Base-by-base conservation (phyloP, 2,888 invertebrate species). In the Spilosoma lubricipeda region DNA sequence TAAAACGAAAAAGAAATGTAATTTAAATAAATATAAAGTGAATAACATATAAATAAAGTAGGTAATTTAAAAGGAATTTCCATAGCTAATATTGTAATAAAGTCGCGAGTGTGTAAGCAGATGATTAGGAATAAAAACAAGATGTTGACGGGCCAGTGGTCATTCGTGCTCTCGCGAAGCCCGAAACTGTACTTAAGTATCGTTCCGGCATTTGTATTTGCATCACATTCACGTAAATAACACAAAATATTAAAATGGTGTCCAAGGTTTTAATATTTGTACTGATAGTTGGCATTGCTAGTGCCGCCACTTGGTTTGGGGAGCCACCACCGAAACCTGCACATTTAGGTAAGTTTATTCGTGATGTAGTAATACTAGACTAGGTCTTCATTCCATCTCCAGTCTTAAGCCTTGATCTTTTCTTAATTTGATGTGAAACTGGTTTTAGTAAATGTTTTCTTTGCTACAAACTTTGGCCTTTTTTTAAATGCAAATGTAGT, bases 111-210 rank as follows among this genome's bases (percentile, higher is more conserved):
- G 80, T 90, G 87, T 77, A 73, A 76, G 23, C 83, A 45, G 88
- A 88, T 87, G 82, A 86, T 81, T 84, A 79, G 74, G 86, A 88
- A 94, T 94, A 94, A 92, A 94, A 93, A 92, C 93, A 92, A 88
- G 86, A 82, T 82, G 78, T 77, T 70, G 83, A 73, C 78, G 82
- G 77, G 73, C 63, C 70, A 77, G 70, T 70, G 82, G 88, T 81
- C 94, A 94, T 93, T 94, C 88, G 88, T 77, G 81, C 77, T 81
- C 77, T 76, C 52, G 77, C 71, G 78, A 82, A 84, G 79, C 84
- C 85, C 80, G 76, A 72, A 82, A 79, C 73, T 70, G 78, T 76
- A 84, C 84, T 78, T 76, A 80, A 76, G 77, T 82, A 86, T 73
- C 79, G 81, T 81, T 73, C 67, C 59, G 70, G 77, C 71, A 76